Conservation (phyloP, 2,797 vertebrate genomes). For the Selene dorsalis region DNA sequence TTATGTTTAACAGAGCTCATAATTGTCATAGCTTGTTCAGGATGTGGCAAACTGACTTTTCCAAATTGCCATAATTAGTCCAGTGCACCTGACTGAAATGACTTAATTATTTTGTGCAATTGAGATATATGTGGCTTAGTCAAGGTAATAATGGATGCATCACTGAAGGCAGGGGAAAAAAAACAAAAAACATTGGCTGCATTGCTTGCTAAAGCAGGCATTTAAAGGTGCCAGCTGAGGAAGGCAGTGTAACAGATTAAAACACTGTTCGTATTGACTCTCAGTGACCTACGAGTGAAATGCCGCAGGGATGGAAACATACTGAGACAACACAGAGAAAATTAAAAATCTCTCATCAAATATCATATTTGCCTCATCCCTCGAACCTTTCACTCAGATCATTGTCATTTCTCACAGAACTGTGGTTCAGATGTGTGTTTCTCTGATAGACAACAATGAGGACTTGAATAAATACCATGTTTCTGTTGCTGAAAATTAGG, state of each 20-base stretch:
- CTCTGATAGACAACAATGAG: background rate
- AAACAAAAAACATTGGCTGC: constrained; percentile 1
- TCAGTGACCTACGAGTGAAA: constrained; percentile 6
- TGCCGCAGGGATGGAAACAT: background rate
- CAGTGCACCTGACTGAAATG: constrained; percentile 8
- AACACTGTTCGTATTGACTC: constrained; percentile 2
- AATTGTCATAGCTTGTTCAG: background rate
- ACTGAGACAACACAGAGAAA: background rate
- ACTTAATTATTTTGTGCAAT: constrained; percentile 18
- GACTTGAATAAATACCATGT: constrained; percentile 1
- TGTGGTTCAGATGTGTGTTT: constrained; percentile 1
- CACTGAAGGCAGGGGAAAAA: background rate
- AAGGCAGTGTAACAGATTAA: constrained; percentile 13
- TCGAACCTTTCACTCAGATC: constrained; percentile 14
- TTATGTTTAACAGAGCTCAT: constrained; percentile 8
- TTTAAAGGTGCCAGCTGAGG: background rate
- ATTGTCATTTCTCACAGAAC: background rate
- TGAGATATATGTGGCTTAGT: constrained; percentile 12
- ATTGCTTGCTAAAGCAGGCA: constrained; percentile 5
- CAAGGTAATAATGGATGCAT: constrained; percentile 12
- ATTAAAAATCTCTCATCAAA: constrained; percentile 17
- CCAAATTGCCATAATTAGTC: background rate
- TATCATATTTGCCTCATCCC: constrained; percentile 1
- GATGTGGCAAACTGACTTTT: background rate
- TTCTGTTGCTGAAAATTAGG: constrained; percentile 19